phyloP scores from a whole-genome alignment of 2,797 vertebrate species.

The Neosilurus mollespiculum region DNA sequence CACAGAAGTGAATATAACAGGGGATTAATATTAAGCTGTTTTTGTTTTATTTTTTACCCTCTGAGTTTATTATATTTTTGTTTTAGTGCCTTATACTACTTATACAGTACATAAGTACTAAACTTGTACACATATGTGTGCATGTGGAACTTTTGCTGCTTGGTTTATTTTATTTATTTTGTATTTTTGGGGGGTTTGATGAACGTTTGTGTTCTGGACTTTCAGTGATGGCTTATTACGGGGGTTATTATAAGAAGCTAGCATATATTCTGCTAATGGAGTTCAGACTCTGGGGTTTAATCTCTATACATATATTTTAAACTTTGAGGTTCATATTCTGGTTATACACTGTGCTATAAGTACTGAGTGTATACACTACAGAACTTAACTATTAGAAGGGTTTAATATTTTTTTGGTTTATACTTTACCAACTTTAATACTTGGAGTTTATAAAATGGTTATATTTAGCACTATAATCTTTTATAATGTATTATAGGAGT shows the following conservation, averaged over 20 bases:
- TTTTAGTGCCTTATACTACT: too few relatives aligned
- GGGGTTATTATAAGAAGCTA: not conserved
- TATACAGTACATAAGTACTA: too few relatives aligned
- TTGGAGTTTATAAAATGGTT: not conserved
- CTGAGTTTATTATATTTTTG: not conserved
- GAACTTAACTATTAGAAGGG: not conserved
- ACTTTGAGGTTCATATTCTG: too few relatives aligned
- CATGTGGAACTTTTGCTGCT: not conserved
- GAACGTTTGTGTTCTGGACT: not conserved
- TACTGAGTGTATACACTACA: too few relatives aligned
- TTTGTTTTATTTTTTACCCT: not conserved
- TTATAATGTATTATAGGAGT: not conserved
- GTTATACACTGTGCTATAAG: too few relatives aligned
- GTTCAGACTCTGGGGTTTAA: not conserved
- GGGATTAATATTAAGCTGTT: not conserved
- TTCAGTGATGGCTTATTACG: not conserved
- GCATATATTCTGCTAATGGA: not conserved
- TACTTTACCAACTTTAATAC: not conserved
- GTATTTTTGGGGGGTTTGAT: not conserved
- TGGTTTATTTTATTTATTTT: not conserved
- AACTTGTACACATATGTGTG: too few relatives aligned
- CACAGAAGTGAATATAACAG: not conserved
- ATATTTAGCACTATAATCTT: not conserved
- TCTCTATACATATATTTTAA: not conserved
- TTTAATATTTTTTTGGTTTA: too few relatives aligned